A percentile compares a stretch with the other conserved stretches of the same genome.
phyloP scores from a whole-genome alignment of 2,797 vertebrate species.

The Apogon hyalosoma region DNA sequence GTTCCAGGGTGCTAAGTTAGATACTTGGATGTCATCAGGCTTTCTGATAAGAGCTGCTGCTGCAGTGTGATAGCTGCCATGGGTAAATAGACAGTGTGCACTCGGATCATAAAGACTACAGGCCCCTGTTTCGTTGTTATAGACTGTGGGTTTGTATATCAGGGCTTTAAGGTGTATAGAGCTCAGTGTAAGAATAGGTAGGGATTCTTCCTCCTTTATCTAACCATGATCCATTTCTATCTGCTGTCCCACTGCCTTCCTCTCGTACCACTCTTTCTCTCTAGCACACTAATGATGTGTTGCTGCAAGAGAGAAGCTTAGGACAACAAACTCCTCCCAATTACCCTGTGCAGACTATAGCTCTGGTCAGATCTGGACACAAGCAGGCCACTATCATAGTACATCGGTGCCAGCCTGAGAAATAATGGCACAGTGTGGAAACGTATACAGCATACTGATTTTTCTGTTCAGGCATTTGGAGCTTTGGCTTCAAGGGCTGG shows the following conservation, averaged over 20 bases:
- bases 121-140: slow-evolving; percentile 30
- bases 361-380: slow-evolving; percentile 62
- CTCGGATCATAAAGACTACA: slow-evolving; percentile 26
- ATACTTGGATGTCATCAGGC: slow-evolving; percentile 78
- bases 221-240: slow-evolving; percentile 44
- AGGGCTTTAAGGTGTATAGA: slow-evolving; percentile 23
- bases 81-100: slow-evolving; percentile 51
- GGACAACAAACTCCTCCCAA: slow-evolving; percentile 77
- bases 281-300: slow-evolving; percentile 74
- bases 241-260: slow-evolving; percentile 38
- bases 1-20: slow-evolving; percentile 83
- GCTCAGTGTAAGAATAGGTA: slow-evolving; percentile 38
- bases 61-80: slow-evolving; percentile 64
- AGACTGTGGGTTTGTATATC: slow-evolving; percentile 24
- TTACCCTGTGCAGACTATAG: slow-evolving; percentile 63
- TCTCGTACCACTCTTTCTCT: slow-evolving; percentile 12
- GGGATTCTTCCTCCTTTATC: slow-evolving; percentile 44
- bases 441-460: slow-evolving; percentile 38
- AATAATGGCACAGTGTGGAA: slow-evolving; percentile 56
- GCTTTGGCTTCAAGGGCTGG: slow-evolving; percentile 20
- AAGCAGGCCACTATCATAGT: slow-evolving; percentile 41
- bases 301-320: slow-evolving; percentile 66
- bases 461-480: slow-evolving; percentile 28
- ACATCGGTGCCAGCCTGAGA: slow-evolving; percentile 58
- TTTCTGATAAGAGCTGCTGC: slow-evolving; percentile 71